These are phyloP conservation scores for Bradypodion ventrale DNA, from an alignment of 2,797 vertebrate genomes.

Conservation along the genomic window DNA sequence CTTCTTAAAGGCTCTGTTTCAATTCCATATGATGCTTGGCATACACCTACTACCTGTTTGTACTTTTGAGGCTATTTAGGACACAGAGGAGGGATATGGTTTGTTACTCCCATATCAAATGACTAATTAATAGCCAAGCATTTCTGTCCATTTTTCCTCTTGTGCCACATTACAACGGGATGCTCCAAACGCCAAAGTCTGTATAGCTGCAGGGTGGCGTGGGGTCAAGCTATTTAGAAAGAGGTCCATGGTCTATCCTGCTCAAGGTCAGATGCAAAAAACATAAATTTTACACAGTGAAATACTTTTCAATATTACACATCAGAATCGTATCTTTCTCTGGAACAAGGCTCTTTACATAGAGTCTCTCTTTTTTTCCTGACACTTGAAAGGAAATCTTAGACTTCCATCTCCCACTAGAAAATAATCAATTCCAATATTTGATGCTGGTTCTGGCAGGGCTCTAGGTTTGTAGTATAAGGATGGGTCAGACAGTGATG, in stretches of 20 bases:
- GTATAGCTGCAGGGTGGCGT: background rate
- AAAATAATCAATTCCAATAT: background rate
- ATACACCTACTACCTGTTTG: conserved; percentile 6
- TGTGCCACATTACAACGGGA: background rate
- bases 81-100: background rate
- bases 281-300: conserved; percentile 33
- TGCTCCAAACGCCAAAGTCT: background rate
- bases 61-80: background rate
- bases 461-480: conserved; percentile 36
- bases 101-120: conserved; percentile 18
- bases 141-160: conserved; percentile 8
- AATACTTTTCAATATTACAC: conserved; percentile 25
- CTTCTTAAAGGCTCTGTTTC: background rate
- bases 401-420: conserved; percentile 6
- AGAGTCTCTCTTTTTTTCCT: background rate
- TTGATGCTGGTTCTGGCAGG: conserved; percentile 47
- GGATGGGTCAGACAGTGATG: conserved; percentile 5
- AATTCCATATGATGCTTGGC: background rate
- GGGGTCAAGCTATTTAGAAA: background rate
- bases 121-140: background rate
- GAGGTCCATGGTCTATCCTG: background rate
- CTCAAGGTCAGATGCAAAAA: conserved; percentile 6
- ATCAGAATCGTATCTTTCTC: conserved; percentile 4
- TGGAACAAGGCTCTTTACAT: conserved; percentile 6
- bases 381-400: background rate